Evolutionary conservation across 2,113 vertebrate genomes (phyloP).

Genomic region (Oostethus manadensis): DNA sequence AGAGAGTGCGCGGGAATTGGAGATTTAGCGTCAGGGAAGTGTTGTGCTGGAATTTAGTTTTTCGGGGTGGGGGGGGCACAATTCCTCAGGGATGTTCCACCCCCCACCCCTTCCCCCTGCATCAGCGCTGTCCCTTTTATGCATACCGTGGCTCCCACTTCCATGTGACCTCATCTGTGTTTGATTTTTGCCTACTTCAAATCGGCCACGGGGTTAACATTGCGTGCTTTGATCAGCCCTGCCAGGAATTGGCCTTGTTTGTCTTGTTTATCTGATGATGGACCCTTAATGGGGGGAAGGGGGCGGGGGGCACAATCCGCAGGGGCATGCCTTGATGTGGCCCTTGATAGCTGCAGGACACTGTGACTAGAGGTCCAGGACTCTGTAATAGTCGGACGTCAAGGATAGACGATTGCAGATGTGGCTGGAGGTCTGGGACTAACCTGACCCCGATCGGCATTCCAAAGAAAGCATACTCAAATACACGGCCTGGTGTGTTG

Average conservation of each 20-base stretch:
- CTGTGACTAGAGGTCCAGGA: conserved; percentile 47
- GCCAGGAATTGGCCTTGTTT: conserved; percentile 72
- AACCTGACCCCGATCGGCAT: conserved; percentile 30
- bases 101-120: neutral
- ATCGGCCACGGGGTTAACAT: conserved; percentile 65
- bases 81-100: conserved; percentile 3
- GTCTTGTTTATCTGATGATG: conserved; percentile 74
- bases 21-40: neutral
- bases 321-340: conserved; percentile 68
- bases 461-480: too few species aligned
- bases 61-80: neutral
- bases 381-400: conserved; percentile 58
- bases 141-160: conserved; percentile 42
- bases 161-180: conserved; percentile 69
- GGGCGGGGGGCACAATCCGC: conserved; percentile 53
- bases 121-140: conserved; percentile 32
- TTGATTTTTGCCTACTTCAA: conserved; percentile 68
- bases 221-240: conserved; percentile 69
- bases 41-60: conserved; percentile 10
- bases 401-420: conserved; percentile 68
- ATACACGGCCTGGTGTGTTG: too few species aligned
- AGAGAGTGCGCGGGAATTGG: too few species aligned
- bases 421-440: conserved; percentile 56
- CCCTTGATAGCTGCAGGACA: conserved; percentile 60
- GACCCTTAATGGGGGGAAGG: conserved; percentile 55